A percentile compares a stretch with the other conserved stretches of the same genome.
These are phyloP conservation scores for Hexactinellida sp. DNA, from an alignment of 37 sponge, comb jelly and placozoan species.

Conservation along the genomic window DNA sequence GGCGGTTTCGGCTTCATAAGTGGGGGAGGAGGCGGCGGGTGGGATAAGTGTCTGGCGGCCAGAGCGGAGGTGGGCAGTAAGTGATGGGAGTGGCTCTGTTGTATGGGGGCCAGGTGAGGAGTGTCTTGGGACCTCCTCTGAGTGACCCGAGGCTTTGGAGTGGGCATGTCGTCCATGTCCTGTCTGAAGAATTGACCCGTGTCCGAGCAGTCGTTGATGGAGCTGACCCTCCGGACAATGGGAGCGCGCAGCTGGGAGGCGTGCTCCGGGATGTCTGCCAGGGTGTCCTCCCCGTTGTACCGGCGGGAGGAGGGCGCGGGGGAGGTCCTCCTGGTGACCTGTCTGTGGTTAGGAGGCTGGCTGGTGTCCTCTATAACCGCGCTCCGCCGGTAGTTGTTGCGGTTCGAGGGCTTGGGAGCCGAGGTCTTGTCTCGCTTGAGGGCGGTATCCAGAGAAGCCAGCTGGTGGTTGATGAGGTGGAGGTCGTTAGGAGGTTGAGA, in stretches of 20 bases:
- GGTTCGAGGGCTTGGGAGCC: not conserved
- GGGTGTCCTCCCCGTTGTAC: not conserved
- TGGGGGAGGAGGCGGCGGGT: constrained; percentile 19
- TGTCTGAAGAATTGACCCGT: not conserved
- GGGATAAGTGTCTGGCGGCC: not conserved
- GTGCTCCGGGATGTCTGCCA: not conserved
- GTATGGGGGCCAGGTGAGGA: not conserved
- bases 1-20: constrained; percentile 25
- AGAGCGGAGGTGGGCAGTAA: constrained; percentile 12
- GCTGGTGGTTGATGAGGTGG: not conserved
- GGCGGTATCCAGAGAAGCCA: not conserved
- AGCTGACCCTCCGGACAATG: not conserved
- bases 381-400: not conserved
- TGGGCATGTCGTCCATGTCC: not conserved
- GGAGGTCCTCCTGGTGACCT: not conserved
- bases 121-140: not conserved
- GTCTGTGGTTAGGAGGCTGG: not conserved
- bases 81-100: not conserved
- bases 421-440: not conserved
- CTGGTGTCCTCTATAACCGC: not conserved
- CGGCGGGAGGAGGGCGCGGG: not conserved
- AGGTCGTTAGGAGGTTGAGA: not conserved
- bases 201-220: not conserved
- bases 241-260: not conserved
- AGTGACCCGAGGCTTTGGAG: not conserved